Evolutionary conservation across 2,797 vertebrate genomes (phyloP).

Genomic region (Coluber constrictor): DNA sequence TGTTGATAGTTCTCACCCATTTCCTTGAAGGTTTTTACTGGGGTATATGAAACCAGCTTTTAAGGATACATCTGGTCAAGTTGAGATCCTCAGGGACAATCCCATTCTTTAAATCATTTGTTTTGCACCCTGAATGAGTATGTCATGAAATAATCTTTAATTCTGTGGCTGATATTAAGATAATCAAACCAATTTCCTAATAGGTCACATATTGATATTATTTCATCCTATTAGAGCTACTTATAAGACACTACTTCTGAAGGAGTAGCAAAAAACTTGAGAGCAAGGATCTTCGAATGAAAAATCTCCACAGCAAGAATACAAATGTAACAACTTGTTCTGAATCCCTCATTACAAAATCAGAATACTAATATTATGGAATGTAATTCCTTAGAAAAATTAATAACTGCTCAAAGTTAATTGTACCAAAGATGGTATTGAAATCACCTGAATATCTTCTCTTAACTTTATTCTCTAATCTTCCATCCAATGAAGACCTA

Average conservation of each 20-base stretch:
- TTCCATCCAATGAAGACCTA: not conserved
- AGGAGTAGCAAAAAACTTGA: not conserved
- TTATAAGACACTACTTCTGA: not conserved
- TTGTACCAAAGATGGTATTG: not conserved
- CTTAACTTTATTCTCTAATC: rapidly evolving
- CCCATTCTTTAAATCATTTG: not conserved
- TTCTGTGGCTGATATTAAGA: not conserved
- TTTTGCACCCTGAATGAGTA: not conserved
- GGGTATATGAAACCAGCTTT: not conserved
- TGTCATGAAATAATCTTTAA: not conserved
- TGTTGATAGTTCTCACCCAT: not conserved
- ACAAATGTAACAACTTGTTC: not conserved
- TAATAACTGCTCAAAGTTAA: not conserved
- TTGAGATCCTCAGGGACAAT: not conserved
- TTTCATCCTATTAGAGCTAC: not conserved
- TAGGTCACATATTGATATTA: not conserved
- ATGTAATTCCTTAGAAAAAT: not conserved
- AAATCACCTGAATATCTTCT: not conserved
- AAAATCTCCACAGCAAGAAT: rapidly evolving
- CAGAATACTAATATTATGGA: not conserved
- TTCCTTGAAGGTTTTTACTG: not conserved
- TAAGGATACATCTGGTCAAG: not conserved
- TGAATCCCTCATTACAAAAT: not conserved
- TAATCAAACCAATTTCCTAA: not conserved
- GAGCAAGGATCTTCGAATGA: not conserved